Evolutionary conservation across 1,140 invertebrate genomes (phyloP), one percentile per base, ranked within the genome.

Genomic region (Hypsibius dujardini): DNA sequence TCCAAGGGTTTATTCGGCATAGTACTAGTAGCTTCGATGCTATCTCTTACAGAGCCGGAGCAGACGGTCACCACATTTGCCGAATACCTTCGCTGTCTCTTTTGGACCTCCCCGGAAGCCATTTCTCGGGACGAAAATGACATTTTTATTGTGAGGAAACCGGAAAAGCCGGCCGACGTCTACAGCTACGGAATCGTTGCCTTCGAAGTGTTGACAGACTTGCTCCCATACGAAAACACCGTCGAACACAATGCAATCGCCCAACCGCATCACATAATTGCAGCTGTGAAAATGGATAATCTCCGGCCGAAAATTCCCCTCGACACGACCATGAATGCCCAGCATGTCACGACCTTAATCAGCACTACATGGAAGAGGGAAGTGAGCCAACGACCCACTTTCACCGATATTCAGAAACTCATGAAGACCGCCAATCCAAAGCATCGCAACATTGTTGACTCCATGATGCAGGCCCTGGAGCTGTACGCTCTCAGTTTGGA

Each of bases 151-250:
- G 50, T n/a, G 7, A n/a, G 0, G 7, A n/a, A n/a, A 7, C 7
- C n/a, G 50, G 7, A 56, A n/a, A 56, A 56, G n/a, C n/a, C 50
- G 7, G 50, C 50, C 50, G 50, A 56, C n/a, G 50, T 56, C 0
- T 56, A 56, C 50, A 56, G 50, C 50, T 56, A 56, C 50, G 50
- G 50, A 12, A n/a, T 56, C 50, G 50, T 56, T n/a, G 50, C n/a
- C 50, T 56, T 12, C n/a, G 50, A 56, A n/a, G n/a, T n/a, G 50
- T 56, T 56, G 7, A n/a, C 50, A 7, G 50, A n/a, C n/a, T 56
- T 7, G 7, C 7, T 12, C 7, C 50, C 50, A n/a, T 56, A 56
- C n/a, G 50, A 56, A 56, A 12, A 7, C 50, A n/a, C 50, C 7
- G 7, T 56, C 50, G n/a, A n/a, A 12, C 7, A 56, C 7, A n/a